Percentiles rank a stretch among this genome's conserved stretches.
Conservation (phyloP, 2,113 vertebrate genomes). For the Upupa epops region DNA sequence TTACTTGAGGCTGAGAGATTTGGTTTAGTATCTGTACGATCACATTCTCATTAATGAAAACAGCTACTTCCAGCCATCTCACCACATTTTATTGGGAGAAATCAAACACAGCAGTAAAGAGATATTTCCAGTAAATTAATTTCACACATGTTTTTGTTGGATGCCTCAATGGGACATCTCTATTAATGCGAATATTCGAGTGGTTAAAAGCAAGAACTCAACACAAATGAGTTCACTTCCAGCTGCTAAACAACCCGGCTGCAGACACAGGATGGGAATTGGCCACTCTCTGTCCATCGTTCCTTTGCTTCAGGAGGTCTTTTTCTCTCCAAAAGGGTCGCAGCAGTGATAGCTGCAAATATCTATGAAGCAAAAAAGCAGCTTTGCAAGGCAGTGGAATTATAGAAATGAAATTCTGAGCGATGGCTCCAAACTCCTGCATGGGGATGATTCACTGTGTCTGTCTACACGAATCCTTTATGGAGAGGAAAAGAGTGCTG, state of each 20-base stretch:
- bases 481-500: background rate
- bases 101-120: background rate
- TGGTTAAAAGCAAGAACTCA: background rate
- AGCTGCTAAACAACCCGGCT: background rate
- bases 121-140: background rate
- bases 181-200: background rate
- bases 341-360: background rate
- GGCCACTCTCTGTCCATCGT: fast-evolving
- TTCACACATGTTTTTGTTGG: background rate
- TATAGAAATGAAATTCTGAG: background rate
- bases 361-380: background rate
- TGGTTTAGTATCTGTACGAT: background rate
- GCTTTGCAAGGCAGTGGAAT: background rate
- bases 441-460: background rate
- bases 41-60: background rate
- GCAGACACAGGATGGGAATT: background rate
- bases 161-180: background rate
- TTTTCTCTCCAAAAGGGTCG: background rate
- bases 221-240: background rate
- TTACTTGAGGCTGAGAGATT: background rate
- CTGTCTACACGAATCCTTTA: background rate
- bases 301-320: background rate
- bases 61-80: background rate
- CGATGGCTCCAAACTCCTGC: background rate
- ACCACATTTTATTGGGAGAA: background rate